Evolutionary conservation across 2,113 vertebrate genomes (phyloP).

Genomic region (Pandion haliaetus): DNA sequence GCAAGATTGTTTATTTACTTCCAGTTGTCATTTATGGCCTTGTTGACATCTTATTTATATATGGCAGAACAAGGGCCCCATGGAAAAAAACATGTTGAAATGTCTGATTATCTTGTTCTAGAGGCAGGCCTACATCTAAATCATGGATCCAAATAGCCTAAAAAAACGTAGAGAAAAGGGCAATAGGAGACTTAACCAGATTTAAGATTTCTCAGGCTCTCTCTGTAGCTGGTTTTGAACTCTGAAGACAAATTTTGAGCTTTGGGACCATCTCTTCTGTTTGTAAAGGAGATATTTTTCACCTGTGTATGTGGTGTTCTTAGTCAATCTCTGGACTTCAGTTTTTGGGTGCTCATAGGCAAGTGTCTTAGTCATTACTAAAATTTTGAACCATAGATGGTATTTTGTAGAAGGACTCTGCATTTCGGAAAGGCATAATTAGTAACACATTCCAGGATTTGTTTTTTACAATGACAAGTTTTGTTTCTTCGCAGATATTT

Average conservation of each 20-base stretch:
- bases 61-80: conserved; percentile 43
- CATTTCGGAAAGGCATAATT: neutral
- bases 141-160: neutral
- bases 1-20: conserved; percentile 41
- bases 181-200: neutral
- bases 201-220: neutral
- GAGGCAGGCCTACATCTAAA: neutral
- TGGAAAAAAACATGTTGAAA: neutral
- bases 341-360: neutral
- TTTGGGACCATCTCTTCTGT: conserved; percentile 28
- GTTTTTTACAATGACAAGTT: neutral
- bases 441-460: neutral
- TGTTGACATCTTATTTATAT: conserved; percentile 51
- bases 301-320: neutral
- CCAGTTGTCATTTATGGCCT: conserved; percentile 45
- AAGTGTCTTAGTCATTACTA: neutral
- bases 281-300: conserved; percentile 10
- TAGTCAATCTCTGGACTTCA: neutral
- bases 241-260: neutral
- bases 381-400: neutral
- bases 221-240: neutral
- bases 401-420: neutral
- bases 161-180: neutral
- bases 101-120: conserved; percentile 9
- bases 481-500: neutral